phyloP scores from a whole-genome alignment of 2,888 invertebrate genomes.

The Scrobipalpa costella region DNA sequence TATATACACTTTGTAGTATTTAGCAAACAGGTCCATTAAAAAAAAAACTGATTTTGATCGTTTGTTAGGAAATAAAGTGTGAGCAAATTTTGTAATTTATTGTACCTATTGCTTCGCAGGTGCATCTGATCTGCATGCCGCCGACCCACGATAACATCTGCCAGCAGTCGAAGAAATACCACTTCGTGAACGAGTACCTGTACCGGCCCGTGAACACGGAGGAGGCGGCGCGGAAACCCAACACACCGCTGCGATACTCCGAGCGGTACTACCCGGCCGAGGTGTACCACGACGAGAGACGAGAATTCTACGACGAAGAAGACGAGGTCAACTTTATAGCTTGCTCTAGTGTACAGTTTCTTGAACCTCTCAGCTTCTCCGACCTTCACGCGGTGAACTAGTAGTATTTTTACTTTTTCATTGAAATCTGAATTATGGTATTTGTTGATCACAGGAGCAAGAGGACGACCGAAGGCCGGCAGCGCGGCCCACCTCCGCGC shows the following conservation, averaged over 20 bases:
- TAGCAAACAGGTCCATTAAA: too few species aligned
- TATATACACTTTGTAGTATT: too few species aligned
- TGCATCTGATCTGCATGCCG: constrained; percentile 96
- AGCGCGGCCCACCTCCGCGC: constrained; percentile 41
- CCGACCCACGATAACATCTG: constrained; percentile 94
- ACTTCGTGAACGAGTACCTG: constrained; percentile 95
- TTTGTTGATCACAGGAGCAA: constrained; percentile 45
- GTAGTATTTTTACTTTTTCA: too few species aligned
- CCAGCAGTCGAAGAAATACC: constrained; percentile 92
- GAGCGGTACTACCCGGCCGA: constrained; percentile 92
- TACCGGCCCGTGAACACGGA: constrained; percentile 93
- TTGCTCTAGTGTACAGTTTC: too few species aligned
- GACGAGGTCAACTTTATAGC: constrained; percentile 66
- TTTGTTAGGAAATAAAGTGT: neutral
- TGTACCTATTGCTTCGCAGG: constrained; percentile 74
- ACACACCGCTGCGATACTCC: constrained; percentile 89
- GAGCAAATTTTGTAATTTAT: neutral
- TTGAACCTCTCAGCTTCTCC: neutral
- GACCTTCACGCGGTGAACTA: too few species aligned
- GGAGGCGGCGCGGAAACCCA: constrained; percentile 90
- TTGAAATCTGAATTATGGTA: neutral
- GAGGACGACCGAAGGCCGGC: constrained; percentile 52
- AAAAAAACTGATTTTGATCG: too few species aligned
- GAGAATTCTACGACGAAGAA: constrained; percentile 74
- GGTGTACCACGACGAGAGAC: constrained; percentile 85